Percentiles rank a stretch among this genome's conserved stretches.
Evolutionary conservation across 2,113 vertebrate species (phyloP).

Genomic region (Eleginops maclovinus): DNA sequence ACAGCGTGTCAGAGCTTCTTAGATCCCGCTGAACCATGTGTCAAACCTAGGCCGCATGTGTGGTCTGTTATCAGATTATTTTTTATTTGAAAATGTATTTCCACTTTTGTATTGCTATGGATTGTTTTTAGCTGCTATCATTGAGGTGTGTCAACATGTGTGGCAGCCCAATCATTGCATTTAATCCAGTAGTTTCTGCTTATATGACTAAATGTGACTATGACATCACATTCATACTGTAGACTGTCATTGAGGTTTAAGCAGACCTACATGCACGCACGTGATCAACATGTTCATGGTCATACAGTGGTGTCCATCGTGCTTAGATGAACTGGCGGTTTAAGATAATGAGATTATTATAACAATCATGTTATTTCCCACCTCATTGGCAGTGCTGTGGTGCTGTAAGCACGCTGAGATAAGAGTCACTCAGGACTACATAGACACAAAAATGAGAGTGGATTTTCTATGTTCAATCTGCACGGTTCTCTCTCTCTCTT

Average conservation of each 20-base stretch:
- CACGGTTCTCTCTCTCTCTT: slow-evolving; percentile 8
- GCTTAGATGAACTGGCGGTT: slow-evolving; percentile 21
- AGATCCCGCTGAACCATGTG: slow-evolving; percentile 21
- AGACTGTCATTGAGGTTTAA: slow-evolving; percentile 39
- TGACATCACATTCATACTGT: slow-evolving; percentile 42
- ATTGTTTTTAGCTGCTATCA: not conserved
- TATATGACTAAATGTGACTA: not conserved
- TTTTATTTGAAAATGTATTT: not conserved
- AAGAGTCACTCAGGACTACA: slow-evolving; percentile 44
- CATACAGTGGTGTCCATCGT: not conserved
- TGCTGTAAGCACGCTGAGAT: slow-evolving; percentile 37
- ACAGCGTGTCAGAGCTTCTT: slow-evolving; percentile 31
- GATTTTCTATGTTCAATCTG: slow-evolving; percentile 43
- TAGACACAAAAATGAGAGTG: slow-evolving; percentile 16
- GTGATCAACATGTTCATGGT: not conserved
- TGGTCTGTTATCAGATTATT: not conserved
- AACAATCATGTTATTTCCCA: slow-evolving; percentile 31
- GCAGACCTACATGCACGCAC: not conserved
- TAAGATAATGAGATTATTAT: slow-evolving; percentile 60
- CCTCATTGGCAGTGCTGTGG: slow-evolving; percentile 20
- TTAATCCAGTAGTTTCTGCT: not conserved
- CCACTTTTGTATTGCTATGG: not conserved
- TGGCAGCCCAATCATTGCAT: not conserved
- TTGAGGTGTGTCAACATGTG: not conserved
- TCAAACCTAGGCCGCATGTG: slow-evolving; percentile 6